A percentile compares a stretch with the other conserved stretches of the same genome.
phyloP scores from a whole-genome alignment of 2,888 invertebrate species.

The Eremobia ochroleuca region DNA sequence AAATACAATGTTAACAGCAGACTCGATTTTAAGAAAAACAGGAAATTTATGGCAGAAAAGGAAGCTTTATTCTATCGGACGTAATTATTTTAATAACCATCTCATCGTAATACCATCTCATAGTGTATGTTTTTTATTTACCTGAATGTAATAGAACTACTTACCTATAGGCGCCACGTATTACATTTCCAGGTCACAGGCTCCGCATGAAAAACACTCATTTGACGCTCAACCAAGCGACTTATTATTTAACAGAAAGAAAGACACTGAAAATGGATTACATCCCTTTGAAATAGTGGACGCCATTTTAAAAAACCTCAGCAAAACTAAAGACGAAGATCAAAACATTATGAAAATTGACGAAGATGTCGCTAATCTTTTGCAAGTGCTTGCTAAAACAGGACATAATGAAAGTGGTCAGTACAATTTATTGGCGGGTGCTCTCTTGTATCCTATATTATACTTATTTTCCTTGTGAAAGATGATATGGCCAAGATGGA shows the following conservation, averaged over 20 bases:
- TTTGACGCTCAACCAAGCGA: neutral
- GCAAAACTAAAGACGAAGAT: constrained; percentile 54
- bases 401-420: constrained; percentile 76
- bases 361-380: constrained; percentile 60
- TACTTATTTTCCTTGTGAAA: neutral
- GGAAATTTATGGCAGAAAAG: constrained; percentile 40
- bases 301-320: constrained; percentile 73
- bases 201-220: neutral
- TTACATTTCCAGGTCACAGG: constrained; percentile 22
- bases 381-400: constrained; percentile 70
- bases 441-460: neutral
- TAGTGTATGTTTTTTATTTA: neutral
- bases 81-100: constrained; percentile 24
- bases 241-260: constrained; percentile 13
- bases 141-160: neutral
- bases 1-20: constrained; percentile 68
- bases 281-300: constrained; percentile 72
- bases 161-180: neutral
- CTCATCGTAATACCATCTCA: too few relatives aligned
- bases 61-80: constrained; percentile 20
- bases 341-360: constrained; percentile 43
- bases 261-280: constrained; percentile 24
- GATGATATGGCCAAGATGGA: neutral
- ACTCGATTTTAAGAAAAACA: constrained; percentile 72
- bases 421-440: constrained; percentile 35